Base-by-base conservation (phyloP, 2,888 invertebrate genomes). In the Trachelus iudaicus region DNA sequence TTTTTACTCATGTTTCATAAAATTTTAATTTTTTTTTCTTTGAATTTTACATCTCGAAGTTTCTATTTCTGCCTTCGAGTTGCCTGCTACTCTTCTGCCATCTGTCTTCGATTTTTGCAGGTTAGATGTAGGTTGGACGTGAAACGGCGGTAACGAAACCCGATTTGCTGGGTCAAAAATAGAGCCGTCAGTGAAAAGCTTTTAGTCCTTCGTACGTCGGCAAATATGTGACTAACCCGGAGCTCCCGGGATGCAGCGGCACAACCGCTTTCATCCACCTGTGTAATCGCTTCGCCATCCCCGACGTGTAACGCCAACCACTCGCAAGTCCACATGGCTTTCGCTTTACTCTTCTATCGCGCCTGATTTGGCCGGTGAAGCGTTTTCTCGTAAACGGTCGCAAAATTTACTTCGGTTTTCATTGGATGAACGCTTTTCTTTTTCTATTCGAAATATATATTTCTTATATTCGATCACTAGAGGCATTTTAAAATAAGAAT, bases 171-270 rank as follows among this genome's bases (percentile, higher is more conserved):
- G 83, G 83, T 84, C 82, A 86, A 85, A 88, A 89, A 88, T 85
- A 83, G 85, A 85, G 83, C 81, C 82, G 80, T 84, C 80, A 83
- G 84, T 83, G 83, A 87, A 88, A 89, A 89, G 87, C 88, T 87
- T 87, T 89, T 87, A 86, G 86, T 86, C 86, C 83, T 86, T 83
- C 83, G 84, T 83, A 84, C 82, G 85, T 88, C 84, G 81, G 88
- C 87, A 89, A 89, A 87, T 89, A 89, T 88, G 88, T 87, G 87
- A 88, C 85, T 87, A 86, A 87, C 85, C 86, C 83, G 83, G 83
- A 84, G 85, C 84, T 83, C 81, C 79, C 81, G 84, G 79, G 40
- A 73, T 73, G 78, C 68, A 33, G 69, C 79, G 40, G 40, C 40
- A 40, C 6, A 40, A 75, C 80, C 76, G 81, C 82, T 87, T 86